These are phyloP conservation scores for Syngnathus typhle DNA, from an alignment of 2,113 vertebrate genomes.

Conservation along the genomic window DNA sequence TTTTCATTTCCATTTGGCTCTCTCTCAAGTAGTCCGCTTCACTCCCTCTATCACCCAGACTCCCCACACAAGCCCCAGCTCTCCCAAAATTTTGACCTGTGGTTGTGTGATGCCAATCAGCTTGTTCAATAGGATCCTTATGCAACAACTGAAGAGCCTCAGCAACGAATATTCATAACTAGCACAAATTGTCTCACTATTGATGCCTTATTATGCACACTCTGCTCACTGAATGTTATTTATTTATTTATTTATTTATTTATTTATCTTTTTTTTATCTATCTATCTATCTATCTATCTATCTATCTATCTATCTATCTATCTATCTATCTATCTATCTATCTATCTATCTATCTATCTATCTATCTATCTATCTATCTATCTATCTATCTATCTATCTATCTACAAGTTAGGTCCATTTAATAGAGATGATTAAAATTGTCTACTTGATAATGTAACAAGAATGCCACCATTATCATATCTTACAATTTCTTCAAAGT, in stretches of 20 bases:
- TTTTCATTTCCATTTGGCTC: constrained; percentile 45
- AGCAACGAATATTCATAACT: constrained; percentile 29
- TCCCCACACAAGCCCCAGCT: constrained; percentile 5
- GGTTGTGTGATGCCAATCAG: constrained; percentile 52
- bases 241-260: too few species aligned
- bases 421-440: constrained; percentile 64
- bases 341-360: too few species aligned
- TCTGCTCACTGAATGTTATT: constrained; percentile 31
- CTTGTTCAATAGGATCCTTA: constrained; percentile 35
- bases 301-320: too few species aligned
- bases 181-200: constrained; percentile 45
- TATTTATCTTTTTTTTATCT: too few species aligned
- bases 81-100: constrained; percentile 42
- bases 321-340: too few species aligned
- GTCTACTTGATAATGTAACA: constrained; percentile 59
- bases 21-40: constrained; percentile 45
- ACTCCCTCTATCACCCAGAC: constrained; percentile 29
- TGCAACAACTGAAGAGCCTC: constrained; percentile 28
- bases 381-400: too few species aligned
- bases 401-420: constrained; percentile 40
- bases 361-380: too few species aligned
- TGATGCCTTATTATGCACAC: constrained; percentile 40
- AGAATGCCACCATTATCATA: constrained; percentile 41
- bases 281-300: too few species aligned
- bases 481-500: constrained; percentile 48